Base-by-base conservation (phyloP, 1,140 invertebrate species). In the Paralvinella palmiformis region DNA sequence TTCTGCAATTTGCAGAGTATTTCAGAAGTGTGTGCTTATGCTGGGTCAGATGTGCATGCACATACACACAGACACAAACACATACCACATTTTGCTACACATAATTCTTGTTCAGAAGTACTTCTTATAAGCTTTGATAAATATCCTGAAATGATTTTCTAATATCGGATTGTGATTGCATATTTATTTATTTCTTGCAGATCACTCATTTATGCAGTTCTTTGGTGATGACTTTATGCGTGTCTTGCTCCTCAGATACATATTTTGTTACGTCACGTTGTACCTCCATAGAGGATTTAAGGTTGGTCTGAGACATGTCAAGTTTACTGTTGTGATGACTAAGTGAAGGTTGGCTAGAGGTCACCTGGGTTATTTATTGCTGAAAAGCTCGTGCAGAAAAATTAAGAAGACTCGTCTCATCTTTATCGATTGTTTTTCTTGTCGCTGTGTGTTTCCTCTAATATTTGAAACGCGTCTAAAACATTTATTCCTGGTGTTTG, bases 191-290 rank as follows among this genome's bases (percentile, higher is more conserved):
- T 32, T 57, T 13, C n/a, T 68, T 55, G n/a, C 62, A 69, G 68
- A 69, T 59, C 66, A 69, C 29, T 60, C 48, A 7, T 69, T 64
- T 41, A 64, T 69, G 44, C 66, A 90, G 78, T 96, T 96, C 81
- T 91, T 95, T 80, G 91, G 91, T 24, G 94, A 96, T 80, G 92
- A 96, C 75, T 96, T 96, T 81, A 84, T 96, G 63, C 86, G 93
- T 60, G 83, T 94, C 55, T 81, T 96, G 56, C 82, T 96, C 61
- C 83, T 96, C 56, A 86, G 94, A 57, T 96, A 91, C 81, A 87
- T 96, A 63, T 96, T 97, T 84, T 96, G 93, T 83, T 90, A 91
- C 82, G 88, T 92, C 71, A 88, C 91, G 35, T 81, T 96, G 61
- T 87, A 90, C 65, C 81, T 93, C 71, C 93, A 97, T 81, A 86